phyloP scores from a whole-genome alignment of 1,140 invertebrate genomes.

The Anthonomus grandis region DNA sequence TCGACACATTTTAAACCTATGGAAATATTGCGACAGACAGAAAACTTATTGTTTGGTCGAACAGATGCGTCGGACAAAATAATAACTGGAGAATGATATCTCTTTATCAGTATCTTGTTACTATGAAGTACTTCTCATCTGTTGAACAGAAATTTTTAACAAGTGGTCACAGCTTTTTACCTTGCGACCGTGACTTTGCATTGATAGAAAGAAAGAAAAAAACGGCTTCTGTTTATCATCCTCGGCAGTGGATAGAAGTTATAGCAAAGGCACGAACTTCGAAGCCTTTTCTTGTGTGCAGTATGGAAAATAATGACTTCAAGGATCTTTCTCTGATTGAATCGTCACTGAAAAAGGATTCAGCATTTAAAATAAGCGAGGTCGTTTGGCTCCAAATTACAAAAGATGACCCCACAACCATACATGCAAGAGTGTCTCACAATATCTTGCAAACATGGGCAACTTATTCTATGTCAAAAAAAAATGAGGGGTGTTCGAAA shows the following conservation, averaged over 20 bases:
- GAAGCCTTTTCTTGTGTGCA: not conserved
- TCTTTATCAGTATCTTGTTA: not conserved
- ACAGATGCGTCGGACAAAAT: conserved; percentile 2
- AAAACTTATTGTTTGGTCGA: conserved; percentile 14
- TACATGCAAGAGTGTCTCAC: not conserved
- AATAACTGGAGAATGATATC: conserved; percentile 7
- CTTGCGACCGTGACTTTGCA: conserved; percentile 6
- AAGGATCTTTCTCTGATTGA: not conserved
- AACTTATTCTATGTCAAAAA: no score
- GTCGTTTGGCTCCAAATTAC: conserved; percentile 6
- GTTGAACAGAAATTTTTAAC: conserved; percentile 12
- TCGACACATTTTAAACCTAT: not conserved
- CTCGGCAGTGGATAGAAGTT: conserved; percentile 1
- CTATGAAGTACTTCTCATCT: conserved; percentile 1
- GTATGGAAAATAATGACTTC: not conserved
- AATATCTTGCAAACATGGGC: conserved; percentile 4
- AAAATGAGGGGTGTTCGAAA: no score
- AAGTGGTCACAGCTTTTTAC: conserved; percentile 18
- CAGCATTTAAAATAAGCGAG: conserved; percentile 4
- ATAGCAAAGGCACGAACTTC: conserved; percentile 2
- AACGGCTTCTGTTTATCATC: not conserved
- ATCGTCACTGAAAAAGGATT: not conserved
- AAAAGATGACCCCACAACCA: not conserved
- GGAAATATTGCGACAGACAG: no score
- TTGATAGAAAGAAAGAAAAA: conserved; percentile 9